Base-by-base conservation (phyloP, 2,113 vertebrate species). In the Cyprinus carpio region DNA sequence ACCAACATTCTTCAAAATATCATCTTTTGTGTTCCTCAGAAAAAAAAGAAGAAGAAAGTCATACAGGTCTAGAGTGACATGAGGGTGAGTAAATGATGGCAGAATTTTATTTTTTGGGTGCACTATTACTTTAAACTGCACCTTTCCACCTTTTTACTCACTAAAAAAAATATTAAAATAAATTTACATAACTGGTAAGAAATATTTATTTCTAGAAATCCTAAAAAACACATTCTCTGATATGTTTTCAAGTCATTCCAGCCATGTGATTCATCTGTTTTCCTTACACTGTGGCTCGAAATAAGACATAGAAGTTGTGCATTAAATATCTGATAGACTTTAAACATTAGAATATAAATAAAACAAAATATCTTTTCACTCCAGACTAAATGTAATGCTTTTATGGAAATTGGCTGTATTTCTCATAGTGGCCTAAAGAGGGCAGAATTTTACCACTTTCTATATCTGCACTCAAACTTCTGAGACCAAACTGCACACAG, bases 401-500 rank as follows among this genome's bases (percentile, higher is more conserved):
- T 49, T 16, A 27, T 25, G n/a, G 12, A 0, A 27, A 31, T 37
- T 64, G 27, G 34, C 67, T 56, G 54, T 77, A 69, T 65, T 80
- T 87, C 40, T 81, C 76, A 18, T 10, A 54, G 85, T 64, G 0
- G 88, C 93, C 94, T 93, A 92, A 93, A 95, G 94, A 92, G 92
- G 92, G 93, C 93, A 93, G 89, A 87, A 86, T 93, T 92, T 92
- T 62, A 92, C 89, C 87, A 93, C 85, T 34, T 83, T 86, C 20
- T 76, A 40, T 40, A 27, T 16, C 23, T 27, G 16, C 25, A n/a
- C 49, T 54, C 51, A 27, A 25, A 25, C 43, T 75, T 1, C 9
- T 76, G 4, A 27, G 11, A 16, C 12, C 23, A 56, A 25, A 37
- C n/a, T n/a, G 4, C 15, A 60, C 29, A 60, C 20, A 80, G 74